Conservation (phyloP, 2,797 vertebrate genomes). For the Myripristis jacobus region DNA sequence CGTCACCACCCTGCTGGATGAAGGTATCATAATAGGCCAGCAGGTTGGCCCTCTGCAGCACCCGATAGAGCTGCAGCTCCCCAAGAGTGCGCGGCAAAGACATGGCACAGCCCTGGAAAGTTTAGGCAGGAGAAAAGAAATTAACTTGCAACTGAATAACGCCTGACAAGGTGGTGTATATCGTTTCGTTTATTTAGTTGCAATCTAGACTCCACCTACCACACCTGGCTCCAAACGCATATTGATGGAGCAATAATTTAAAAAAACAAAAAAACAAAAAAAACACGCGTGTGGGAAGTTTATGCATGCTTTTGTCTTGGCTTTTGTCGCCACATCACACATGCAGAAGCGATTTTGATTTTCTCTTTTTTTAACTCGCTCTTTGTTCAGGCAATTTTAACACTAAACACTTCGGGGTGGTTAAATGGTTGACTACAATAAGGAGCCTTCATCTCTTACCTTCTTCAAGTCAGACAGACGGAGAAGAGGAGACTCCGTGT, state of each 20-base stretch:
- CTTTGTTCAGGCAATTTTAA: background rate
- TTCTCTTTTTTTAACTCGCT: background rate
- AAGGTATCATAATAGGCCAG: conserved; percentile 98
- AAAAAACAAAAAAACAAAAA: too few relatives aligned
- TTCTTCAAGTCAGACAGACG: conserved; percentile 45
- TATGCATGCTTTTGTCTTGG: conserved; percentile 2
- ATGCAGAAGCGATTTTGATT: background rate
- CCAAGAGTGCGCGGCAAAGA: conserved; percentile 96
- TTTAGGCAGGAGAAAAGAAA: conserved; percentile 50
- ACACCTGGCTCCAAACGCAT: background rate
- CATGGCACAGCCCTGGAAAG: conserved; percentile 82
- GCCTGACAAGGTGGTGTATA: conserved; percentile 32
- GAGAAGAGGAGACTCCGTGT: conserved; percentile 33
- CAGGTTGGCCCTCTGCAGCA: conserved; percentile 95
- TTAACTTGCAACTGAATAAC: conserved; percentile 50
- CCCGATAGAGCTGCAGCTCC: conserved; percentile 96
- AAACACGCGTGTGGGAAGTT: background rate
- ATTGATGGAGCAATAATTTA: background rate
- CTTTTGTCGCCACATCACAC: background rate
- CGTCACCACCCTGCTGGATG: conserved; percentile 98
- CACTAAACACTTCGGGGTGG: background rate
- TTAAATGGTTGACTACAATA: background rate
- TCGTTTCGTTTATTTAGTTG: conserved; percentile 17
- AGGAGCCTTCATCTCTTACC: conserved; percentile 58
- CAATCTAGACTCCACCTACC: conserved; percentile 19